Evolutionary conservation across 2,113 vertebrate species (phyloP).

Genomic region (Xiphophorus couchianus): DNA sequence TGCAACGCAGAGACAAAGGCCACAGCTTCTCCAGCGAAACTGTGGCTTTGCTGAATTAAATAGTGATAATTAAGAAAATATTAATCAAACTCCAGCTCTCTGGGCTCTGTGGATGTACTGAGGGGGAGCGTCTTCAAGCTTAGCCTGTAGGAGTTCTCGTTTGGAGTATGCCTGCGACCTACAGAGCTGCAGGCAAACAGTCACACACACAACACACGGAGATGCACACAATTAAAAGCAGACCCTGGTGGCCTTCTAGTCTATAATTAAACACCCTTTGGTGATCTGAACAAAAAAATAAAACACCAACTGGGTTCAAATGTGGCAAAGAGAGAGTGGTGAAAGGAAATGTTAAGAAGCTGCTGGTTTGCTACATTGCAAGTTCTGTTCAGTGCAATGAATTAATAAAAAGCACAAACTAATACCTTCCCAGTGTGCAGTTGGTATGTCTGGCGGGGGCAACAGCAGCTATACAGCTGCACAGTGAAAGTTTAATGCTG

Average conservation of each 20-base stretch:
- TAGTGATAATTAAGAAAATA: conserved; percentile 83
- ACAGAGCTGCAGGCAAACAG: conserved; percentile 66
- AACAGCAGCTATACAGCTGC: conserved; percentile 76
- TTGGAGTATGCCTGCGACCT: conserved; percentile 66
- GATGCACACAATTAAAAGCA: conserved; percentile 72
- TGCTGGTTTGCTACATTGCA: conserved; percentile 40
- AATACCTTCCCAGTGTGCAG: conserved; percentile 69
- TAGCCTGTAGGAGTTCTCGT: conserved; percentile 79
- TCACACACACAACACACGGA: conserved; percentile 50
- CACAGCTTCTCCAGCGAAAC: conserved; percentile 47
- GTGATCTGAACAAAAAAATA: conserved; percentile 45
- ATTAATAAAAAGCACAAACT: conserved; percentile 77
- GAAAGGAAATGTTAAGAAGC: conserved; percentile 44
- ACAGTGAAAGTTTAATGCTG: conserved; percentile 79
- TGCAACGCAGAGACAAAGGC: conserved; percentile 66
- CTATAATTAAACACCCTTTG: conserved; percentile 82
- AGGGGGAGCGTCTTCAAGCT: conserved; percentile 71
- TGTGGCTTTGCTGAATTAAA: conserved; percentile 70
- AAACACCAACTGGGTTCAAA: conserved; percentile 61
- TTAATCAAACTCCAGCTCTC: conserved; percentile 72
- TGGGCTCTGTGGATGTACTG: conserved; percentile 54
- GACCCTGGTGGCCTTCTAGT: conserved; percentile 73
- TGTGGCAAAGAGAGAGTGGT: conserved; percentile 56
- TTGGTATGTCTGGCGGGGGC: conserved; percentile 66
- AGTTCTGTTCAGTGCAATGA: conserved; percentile 62